Percentiles rank a stretch among this genome's conserved stretches.
phyloP scores from a whole-genome alignment of 2,113 vertebrate genomes.

The Astatotilapia flaviijosephi region DNA sequence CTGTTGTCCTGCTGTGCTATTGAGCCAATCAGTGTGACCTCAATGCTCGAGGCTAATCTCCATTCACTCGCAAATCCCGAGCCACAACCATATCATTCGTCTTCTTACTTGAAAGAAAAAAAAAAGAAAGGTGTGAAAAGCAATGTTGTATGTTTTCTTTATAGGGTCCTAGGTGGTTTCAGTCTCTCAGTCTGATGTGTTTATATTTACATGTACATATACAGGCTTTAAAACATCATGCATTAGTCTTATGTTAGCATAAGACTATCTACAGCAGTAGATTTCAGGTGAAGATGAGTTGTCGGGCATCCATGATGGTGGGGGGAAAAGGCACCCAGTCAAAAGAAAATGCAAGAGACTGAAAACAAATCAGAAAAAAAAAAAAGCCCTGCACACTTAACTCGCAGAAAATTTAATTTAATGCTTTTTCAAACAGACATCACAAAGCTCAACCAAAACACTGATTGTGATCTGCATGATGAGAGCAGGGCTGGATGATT shows the following conservation, averaged over 20 bases:
- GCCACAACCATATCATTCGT: conserved; percentile 10
- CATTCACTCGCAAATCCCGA: conserved; percentile 45
- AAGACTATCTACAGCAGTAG: not conserved
- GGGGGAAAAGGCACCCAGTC: fast-evolving
- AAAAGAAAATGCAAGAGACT: not conserved
- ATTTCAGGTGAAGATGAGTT: not conserved
- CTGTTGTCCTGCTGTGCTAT: conserved; percentile 39
- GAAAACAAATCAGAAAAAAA: not conserved
- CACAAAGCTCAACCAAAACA: not conserved
- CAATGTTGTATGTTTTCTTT: not conserved
- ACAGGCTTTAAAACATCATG: not conserved
- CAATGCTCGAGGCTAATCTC: conserved; percentile 19
- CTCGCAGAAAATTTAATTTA: not conserved
- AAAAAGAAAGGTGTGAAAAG: conserved; percentile 29
- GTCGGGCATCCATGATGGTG: not conserved
- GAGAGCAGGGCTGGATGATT: not conserved
- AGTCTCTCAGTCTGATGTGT: not conserved
- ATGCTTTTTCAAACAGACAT: not conserved
- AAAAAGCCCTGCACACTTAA: not conserved
- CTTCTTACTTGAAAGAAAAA: not conserved
- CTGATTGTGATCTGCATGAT: not conserved
- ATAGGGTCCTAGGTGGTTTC: not conserved
- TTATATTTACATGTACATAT: not conserved
- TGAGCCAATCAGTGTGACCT: conserved; percentile 6
- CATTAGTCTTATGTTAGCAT: not conserved